phyloP scores from a whole-genome alignment of 2,113 vertebrate species.

The Pitta sordida region DNA sequence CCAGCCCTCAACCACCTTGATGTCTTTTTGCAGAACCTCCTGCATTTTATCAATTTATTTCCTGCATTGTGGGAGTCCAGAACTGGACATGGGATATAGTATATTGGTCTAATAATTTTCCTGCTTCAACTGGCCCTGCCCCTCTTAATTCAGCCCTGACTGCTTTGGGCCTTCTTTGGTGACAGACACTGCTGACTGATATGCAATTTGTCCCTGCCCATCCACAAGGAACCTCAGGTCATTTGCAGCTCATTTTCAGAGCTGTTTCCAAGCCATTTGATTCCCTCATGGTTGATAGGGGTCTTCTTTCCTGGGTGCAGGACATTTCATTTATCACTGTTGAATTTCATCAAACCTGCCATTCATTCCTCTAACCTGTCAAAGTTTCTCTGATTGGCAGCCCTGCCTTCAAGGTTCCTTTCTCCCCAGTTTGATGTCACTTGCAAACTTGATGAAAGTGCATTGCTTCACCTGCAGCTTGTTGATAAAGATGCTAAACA shows the following conservation, averaged over 20 bases:
- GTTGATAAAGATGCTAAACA: not conserved
- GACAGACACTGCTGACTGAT: not conserved
- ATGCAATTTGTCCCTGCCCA: not conserved
- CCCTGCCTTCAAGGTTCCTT: not conserved
- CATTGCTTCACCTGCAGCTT: not conserved
- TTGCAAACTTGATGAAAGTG: not conserved
- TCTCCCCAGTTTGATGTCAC: not conserved
- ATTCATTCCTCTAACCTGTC: not conserved
- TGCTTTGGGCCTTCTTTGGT: not conserved
- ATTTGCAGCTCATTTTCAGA: not conserved
- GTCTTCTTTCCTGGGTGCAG: not conserved
- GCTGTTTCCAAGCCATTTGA: not conserved
- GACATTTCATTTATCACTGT: not conserved
- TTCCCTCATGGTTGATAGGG: not conserved
- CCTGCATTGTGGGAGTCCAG: not conserved
- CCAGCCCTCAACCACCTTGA: not conserved
- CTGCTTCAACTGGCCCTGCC: not conserved
- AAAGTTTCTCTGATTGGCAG: not conserved
- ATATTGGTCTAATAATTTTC: not conserved
- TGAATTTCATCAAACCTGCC: not conserved
- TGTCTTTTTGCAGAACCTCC: not conserved
- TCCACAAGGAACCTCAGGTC: not conserved
- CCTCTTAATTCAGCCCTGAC: not conserved
- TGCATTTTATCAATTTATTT: not conserved
- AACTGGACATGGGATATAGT: not conserved